Evolutionary conservation across 2,113 vertebrate genomes (phyloP), one percentile per base, ranked within the genome.

Genomic region (Cyphomyrus plagiostoma): DNA sequence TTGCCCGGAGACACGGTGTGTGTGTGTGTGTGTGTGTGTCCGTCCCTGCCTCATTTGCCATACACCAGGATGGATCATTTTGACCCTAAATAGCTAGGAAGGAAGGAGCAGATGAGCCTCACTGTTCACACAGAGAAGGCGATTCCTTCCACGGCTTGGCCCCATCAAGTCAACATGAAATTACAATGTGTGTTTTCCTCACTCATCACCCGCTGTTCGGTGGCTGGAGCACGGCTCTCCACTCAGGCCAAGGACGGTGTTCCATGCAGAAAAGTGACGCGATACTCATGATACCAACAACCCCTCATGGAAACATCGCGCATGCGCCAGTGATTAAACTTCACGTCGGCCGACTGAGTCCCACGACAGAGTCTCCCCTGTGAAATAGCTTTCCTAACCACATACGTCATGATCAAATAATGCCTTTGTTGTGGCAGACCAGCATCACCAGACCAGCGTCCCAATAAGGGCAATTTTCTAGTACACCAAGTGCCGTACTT

Each of bases 151-250:
- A 70, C 1, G 26, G 62, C 10, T 30, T 70, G 62, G 62, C 62
- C 62, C 62, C 62, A 70, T 70, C 62, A 70, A 70, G 62, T 70
- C 62, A 70, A 70, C 62, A 70, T 70, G 62, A 70, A 70, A 70
- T 70, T 70, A 70, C 62, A n/a, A 70, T 70, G 62, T 70, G 62
- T 70, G 62, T 70, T 70, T 70, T 70, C 62, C 26, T 30, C 62
- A 13, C 62, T 70, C n/a, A 3, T 70, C 62, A 30, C 62, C 62
- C 62, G 62, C 62, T 70, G 62, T 30, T 70, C 62, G 10, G n/a
- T 11, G 62, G 62, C 62, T 70, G 10, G n/a, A n/a, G 13, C 26
- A 13, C n/a, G 3, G 62, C 62, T 30, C n/a, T 70, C 26, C 62
- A 13, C n/a, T 4, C 62, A 26, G 62, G 62, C 62, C 26, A 70